Percentiles rank a stretch among this genome's conserved stretches.
Evolutionary conservation across 2,888 invertebrate species (phyloP).

Genomic region (Eustalomyia histrio): DNA sequence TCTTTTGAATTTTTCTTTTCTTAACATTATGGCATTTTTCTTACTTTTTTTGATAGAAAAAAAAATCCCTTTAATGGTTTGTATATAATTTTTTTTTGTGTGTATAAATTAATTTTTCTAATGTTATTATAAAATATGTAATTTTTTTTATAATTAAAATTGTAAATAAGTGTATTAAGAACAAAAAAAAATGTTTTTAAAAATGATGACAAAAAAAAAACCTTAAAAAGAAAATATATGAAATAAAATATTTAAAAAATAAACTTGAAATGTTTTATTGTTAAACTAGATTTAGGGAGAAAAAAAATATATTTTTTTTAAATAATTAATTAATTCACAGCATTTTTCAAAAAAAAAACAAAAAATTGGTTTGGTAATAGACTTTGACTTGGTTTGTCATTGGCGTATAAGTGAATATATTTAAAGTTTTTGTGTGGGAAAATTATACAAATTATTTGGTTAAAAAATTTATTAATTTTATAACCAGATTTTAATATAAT

Average conservation of each 20-base stretch:
- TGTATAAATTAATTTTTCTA: conserved; percentile 62
- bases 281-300: too few species aligned
- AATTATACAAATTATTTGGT: too few species aligned
- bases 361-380: too few species aligned
- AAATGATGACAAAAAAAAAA: conserved; percentile 61
- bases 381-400: too few species aligned
- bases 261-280: background rate
- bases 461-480: too few species aligned
- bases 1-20: background rate
- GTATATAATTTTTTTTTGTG: conserved; percentile 58
- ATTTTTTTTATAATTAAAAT: conserved; percentile 55
- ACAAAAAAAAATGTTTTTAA: conserved; percentile 53
- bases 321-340: too few species aligned
- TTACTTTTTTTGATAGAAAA: conserved; percentile 25
- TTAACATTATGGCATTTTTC: background rate
- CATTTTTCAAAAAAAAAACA: too few species aligned
- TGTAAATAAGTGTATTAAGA: conserved; percentile 65
- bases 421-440: too few species aligned
- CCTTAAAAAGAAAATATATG: conserved; percentile 46
- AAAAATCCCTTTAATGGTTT: conserved; percentile 46
- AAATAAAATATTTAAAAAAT: conserved; percentile 61
- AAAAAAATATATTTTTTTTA: too few species aligned
- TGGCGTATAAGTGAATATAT: too few species aligned
- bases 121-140: conserved; percentile 56
- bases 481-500: too few species aligned